Conservation (phyloP, 2,888 invertebrate genomes). For the Tachina grossa region DNA sequence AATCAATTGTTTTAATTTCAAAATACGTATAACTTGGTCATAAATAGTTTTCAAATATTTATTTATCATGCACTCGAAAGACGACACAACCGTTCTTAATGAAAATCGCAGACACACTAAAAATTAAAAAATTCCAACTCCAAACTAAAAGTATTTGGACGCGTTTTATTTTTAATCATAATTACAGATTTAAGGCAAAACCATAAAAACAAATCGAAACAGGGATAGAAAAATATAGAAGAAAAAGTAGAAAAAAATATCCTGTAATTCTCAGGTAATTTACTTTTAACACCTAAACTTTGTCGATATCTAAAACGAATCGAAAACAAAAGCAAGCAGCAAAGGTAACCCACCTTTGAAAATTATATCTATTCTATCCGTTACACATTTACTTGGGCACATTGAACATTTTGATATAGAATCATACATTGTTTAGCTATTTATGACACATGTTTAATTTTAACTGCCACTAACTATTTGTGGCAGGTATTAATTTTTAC, state of each 20-base stretch:
- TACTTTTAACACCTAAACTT: constrained; percentile 28
- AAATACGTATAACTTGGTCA: too few species aligned
- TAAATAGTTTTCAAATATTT: not conserved
- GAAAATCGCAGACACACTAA: constrained; percentile 56
- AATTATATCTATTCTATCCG: not conserved
- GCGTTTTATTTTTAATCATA: constrained; percentile 10
- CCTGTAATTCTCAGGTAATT: constrained; percentile 47
- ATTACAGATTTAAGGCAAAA: constrained; percentile 39
- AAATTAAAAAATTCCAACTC: constrained; percentile 3
- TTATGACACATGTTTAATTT: constrained; percentile 37
- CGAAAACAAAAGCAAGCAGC: not conserved
- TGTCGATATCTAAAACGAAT: constrained; percentile 28
- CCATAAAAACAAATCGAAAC: constrained; percentile 4
- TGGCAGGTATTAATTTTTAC: constrained; percentile 32
- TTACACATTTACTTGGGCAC: not conserved
- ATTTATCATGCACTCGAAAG: constrained; percentile 4
- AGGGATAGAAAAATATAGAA: not conserved
- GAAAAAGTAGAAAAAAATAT: constrained; percentile 43
- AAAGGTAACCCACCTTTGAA: not conserved
- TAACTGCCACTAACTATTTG: constrained; percentile 19
- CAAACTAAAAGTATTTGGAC: constrained; percentile 13
- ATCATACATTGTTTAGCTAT: constrained; percentile 26
- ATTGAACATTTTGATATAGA: too few species aligned
- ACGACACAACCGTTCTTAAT: constrained; percentile 50
- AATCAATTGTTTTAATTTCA: too few species aligned